These are phyloP conservation scores for Murina feae DNA, from an alignment of 2,113 vertebrate genomes.

Conservation along the genomic window DNA sequence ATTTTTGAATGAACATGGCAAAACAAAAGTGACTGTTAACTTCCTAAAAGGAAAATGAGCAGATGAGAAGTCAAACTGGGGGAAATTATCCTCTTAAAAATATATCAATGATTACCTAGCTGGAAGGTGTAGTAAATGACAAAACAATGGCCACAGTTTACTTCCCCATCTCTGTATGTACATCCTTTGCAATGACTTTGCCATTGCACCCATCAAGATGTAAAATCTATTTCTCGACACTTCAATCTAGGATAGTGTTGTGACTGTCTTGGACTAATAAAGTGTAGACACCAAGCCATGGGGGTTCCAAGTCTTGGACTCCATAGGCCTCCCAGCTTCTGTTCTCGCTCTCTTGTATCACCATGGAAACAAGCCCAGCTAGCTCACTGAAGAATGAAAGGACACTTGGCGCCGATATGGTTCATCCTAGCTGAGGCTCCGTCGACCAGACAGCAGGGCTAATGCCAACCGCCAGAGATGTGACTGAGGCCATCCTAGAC, in stretches of 20 bases:
- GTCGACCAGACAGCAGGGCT: background rate
- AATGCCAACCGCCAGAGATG: background rate
- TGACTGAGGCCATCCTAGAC: background rate
- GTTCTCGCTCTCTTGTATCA: background rate
- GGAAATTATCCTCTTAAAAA: background rate
- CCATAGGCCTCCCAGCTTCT: no score
- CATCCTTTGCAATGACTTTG: background rate
- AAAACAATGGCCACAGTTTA: background rate
- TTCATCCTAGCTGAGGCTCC: background rate
- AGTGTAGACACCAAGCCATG: background rate
- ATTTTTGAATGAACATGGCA: background rate
- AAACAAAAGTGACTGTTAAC: constrained; percentile 7
- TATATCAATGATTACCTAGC: background rate
- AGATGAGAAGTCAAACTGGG: background rate
- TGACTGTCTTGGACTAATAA: background rate
- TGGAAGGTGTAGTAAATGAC: background rate
- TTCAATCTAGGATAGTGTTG: background rate
- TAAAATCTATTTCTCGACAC: background rate
- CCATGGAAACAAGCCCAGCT: background rate
- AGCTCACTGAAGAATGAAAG: background rate
- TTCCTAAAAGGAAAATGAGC: background rate
- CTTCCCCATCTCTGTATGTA: background rate
- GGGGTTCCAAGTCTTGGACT: background rate
- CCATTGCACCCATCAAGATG: background rate
- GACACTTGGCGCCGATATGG: background rate